phyloP scores from a whole-genome alignment of 2,113 vertebrate genomes.

The Potamarius usumacintae region DNA sequence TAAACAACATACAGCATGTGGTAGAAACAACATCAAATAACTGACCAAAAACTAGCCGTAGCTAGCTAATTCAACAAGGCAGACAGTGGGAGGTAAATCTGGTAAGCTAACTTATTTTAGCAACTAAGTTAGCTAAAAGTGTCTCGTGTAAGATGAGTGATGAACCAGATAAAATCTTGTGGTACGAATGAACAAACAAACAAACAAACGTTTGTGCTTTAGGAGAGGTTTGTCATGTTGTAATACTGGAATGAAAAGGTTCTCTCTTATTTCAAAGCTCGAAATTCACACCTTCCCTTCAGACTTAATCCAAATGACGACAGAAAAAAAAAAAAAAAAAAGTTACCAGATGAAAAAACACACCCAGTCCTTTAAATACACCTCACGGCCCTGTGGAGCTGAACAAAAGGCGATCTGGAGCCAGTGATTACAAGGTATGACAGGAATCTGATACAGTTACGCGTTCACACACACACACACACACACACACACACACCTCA shows the following conservation, averaged over 20 bases:
- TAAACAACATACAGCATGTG: neutral
- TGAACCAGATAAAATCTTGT: neutral
- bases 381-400: neutral
- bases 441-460: constrained; percentile 5
- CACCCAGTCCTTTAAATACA: neutral
- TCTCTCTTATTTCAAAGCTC: neutral
- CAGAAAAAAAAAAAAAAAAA: too few relatives aligned
- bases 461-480: neutral
- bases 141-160: neutral
- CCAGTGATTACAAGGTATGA: constrained; percentile 23
- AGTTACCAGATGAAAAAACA: constrained; percentile 3
- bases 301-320: neutral
- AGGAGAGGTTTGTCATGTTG: neutral
- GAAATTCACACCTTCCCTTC: neutral
- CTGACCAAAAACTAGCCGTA: neutral
- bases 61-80: neutral
- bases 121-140: neutral
- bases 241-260: neutral
- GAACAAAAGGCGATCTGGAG: neutral
- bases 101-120: neutral
- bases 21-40: neutral
- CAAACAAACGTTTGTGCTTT: neutral
- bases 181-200: too few relatives aligned
- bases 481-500: neutral
- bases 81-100: neutral